phyloP scores from a whole-genome alignment of 2,797 vertebrate genomes.

The Crenichthys baileyi region DNA sequence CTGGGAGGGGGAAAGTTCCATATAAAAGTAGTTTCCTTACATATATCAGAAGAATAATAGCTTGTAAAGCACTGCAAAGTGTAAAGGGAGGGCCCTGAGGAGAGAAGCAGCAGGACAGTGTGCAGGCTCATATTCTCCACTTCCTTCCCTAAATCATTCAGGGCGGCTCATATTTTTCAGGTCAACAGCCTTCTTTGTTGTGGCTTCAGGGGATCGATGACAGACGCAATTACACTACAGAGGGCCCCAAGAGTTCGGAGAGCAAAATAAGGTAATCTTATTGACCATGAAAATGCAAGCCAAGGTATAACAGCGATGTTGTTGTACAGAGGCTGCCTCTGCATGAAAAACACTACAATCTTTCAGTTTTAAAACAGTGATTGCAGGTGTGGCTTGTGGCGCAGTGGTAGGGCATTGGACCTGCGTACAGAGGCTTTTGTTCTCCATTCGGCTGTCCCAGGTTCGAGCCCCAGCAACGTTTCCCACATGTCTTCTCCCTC shows the following conservation, averaged over 20 bases:
- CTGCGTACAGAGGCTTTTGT: too few relatives aligned
- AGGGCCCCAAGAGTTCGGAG: slow-evolving; percentile 36
- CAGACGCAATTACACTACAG: slow-evolving; percentile 63
- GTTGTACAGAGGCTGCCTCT: background rate
- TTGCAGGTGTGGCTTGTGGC: too few relatives aligned
- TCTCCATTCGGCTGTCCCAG: too few relatives aligned
- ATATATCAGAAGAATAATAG: slow-evolving; percentile 29
- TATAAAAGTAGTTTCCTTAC: slow-evolving; percentile 17
- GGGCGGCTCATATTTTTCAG: slow-evolving; percentile 52
- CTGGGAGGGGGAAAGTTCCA: background rate
- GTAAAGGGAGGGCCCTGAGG: slow-evolving; percentile 33
- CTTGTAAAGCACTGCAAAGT: slow-evolving; percentile 37
- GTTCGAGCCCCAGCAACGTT: too few relatives aligned
- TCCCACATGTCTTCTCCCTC: too few relatives aligned
- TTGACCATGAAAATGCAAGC: slow-evolving; percentile 16
- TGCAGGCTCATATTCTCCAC: slow-evolving; percentile 47
- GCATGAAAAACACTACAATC: background rate
- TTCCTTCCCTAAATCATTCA: slow-evolving; percentile 62
- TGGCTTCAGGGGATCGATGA: slow-evolving; percentile 52
- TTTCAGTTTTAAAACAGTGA: background rate
- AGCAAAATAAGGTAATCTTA: slow-evolving; percentile 22
- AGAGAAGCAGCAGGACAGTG: slow-evolving; percentile 43
- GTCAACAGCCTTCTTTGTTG: slow-evolving; percentile 45
- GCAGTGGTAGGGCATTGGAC: too few relatives aligned
- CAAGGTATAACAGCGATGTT: slow-evolving; percentile 3